Conservation (phyloP, 2,888 invertebrate genomes). For the Synergus laeviventris region DNA sequence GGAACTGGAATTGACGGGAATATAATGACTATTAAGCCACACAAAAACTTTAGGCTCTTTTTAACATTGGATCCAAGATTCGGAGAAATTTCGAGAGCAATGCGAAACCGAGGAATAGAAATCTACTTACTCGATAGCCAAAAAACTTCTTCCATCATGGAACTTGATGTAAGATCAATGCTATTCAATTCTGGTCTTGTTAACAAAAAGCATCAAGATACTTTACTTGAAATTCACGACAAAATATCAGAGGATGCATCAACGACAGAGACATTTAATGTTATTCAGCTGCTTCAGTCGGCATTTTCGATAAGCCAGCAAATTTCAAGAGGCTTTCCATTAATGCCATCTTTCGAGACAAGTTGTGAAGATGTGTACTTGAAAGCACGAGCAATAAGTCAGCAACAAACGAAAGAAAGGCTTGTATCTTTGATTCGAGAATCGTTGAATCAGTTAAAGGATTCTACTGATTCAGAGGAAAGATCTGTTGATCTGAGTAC, state of each 20-base stretch:
- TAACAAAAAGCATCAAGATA: conserved; percentile 73
- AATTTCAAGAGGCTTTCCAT: conserved; percentile 79
- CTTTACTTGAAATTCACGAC: conserved; percentile 77
- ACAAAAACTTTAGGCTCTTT: conserved; percentile 94
- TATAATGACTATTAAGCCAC: conserved; percentile 86
- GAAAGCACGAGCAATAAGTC: conserved; percentile 76
- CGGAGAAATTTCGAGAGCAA: conserved; percentile 98
- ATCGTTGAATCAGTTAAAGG: conserved; percentile 49
- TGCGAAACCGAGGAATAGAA: conserved; percentile 98
- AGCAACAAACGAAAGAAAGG: conserved; percentile 75
- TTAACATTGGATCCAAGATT: conserved; percentile 96
- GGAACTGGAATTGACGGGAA: conserved; percentile 86
- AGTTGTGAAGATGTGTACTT: conserved; percentile 83
- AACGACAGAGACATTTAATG: conserved; percentile 77
- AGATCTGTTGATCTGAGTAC: conserved; percentile 45
- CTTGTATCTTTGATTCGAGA: conserved; percentile 77
- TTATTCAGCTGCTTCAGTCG: conserved; percentile 82
- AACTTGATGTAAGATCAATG: conserved; percentile 78
- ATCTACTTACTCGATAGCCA: conserved; percentile 80
- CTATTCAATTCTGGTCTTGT: conserved; percentile 77
- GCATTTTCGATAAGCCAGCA: conserved; percentile 82
- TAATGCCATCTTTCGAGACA: conserved; percentile 78
- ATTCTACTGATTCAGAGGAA: background rate
- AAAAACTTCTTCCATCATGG: conserved; percentile 38
- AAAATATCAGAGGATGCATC: conserved; percentile 73